Percentiles rank a stretch among this genome's conserved stretches.
Conservation (phyloP, 2,797 vertebrate genomes). For the Xenops minutus region DNA sequence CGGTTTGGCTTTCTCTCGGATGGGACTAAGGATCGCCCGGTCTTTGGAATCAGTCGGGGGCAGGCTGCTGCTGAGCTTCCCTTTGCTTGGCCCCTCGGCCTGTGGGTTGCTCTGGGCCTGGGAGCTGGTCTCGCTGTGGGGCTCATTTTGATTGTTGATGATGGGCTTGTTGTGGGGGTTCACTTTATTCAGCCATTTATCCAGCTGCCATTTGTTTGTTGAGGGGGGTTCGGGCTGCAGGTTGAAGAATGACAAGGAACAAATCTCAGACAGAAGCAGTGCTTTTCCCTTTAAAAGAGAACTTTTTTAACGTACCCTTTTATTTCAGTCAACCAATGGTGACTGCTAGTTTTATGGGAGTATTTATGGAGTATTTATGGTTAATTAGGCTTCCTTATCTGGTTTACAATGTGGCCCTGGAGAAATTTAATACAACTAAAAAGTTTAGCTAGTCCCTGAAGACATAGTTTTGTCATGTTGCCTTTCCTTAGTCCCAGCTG, state of each 20-base stretch:
- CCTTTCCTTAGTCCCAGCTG: slow-evolving; percentile 54
- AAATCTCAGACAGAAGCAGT: slow-evolving; percentile 11
- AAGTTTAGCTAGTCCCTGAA: slow-evolving; percentile 65
- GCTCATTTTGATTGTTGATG: slow-evolving; percentile 87
- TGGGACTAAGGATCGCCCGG: slow-evolving; percentile 79
- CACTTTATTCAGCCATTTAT: slow-evolving; percentile 98
- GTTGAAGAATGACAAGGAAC: slow-evolving; percentile 34
- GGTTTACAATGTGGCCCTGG: slow-evolving; percentile 64
- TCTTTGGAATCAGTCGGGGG: slow-evolving; percentile 86
- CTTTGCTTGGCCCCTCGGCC: slow-evolving; percentile 81
- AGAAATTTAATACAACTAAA: slow-evolving; percentile 69
- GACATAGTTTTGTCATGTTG: slow-evolving; percentile 62
- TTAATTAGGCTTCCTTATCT: slow-evolving; percentile 72
- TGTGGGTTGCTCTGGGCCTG: slow-evolving; percentile 80
- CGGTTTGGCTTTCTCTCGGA: slow-evolving; percentile 89
- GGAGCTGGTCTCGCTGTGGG: slow-evolving; percentile 76
- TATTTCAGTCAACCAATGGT: slow-evolving; percentile 40
- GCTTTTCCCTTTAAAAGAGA: not conserved
- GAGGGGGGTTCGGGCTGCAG: slow-evolving; percentile 91
- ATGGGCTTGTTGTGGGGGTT: slow-evolving; percentile 92
- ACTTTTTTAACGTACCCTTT: not conserved
- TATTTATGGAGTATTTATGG: slow-evolving; percentile 69
- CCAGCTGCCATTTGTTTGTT: slow-evolving; percentile 96
- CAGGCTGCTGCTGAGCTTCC: slow-evolving; percentile 79
- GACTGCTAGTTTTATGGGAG: slow-evolving; percentile 51